Evolutionary conservation across 1,140 invertebrate genomes (phyloP), one percentile per base, ranked within the genome.

Genomic region (Zophobas morio): DNA sequence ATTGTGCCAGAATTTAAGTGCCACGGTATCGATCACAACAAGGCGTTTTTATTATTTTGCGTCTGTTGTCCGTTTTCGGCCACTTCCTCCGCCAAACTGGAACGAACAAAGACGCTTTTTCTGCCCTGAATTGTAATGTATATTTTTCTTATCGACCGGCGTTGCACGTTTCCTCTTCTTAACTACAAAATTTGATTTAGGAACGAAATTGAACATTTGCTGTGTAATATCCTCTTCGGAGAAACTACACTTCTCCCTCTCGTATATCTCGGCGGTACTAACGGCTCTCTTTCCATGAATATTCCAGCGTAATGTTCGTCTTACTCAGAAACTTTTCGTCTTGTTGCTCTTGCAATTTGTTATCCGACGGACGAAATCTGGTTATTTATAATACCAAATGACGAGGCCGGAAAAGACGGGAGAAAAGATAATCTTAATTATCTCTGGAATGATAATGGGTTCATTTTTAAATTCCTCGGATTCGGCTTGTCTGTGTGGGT

Each of bases 171-270:
- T 74, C 42, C 46, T 75, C 20, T 42, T 33, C 74, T 60, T 57
- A 37, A 75, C 46, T 63, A 47, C 74, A 72, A 79, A 78, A 79
- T 79, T 79, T 75, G 78, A 79, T 79, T 79, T 79, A 71, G 49
- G 47, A 70, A 49, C 66, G 78, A 66, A 79, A 79, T 79, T 76
- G 78, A 66, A 79, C 78, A 72, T 79, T 78, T 76, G 70, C 78
- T 76, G 32, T 57, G 74, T 63, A 79, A 79, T 79, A 79, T 79
- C 78, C 74, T 73, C 63, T 74, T 53, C 47, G 72, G 54, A 37
- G 71, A 54, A 20, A 51, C 35, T 72, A 56, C 71, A 73, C 35
- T 73, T 73, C 42, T 42, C 51, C 51, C 34, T 51, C 49, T 53
- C 47, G 35, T 36, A 72, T 20, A 72, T 66, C 39, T 40, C 40